phyloP scores from a whole-genome alignment of 1,140 invertebrate species.

The Cydia splendana region DNA sequence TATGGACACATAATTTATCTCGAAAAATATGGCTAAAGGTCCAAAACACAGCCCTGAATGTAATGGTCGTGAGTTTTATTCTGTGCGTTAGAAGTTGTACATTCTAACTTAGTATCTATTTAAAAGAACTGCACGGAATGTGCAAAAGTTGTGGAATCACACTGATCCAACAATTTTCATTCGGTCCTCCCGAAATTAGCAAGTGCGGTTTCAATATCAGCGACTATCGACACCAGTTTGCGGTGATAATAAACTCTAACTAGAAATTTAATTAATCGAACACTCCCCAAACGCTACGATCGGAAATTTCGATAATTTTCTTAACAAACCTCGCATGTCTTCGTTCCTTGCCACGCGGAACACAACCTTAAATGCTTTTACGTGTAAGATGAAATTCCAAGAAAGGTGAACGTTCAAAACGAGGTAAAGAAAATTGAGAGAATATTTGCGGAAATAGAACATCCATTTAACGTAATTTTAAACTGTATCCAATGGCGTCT shows the following conservation, averaged over 20 bases:
- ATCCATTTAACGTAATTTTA: slow-evolving; percentile 30
- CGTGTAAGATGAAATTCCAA: neutral
- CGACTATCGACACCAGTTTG: slow-evolving; percentile 25
- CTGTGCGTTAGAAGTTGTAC: too few species aligned
- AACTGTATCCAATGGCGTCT: slow-evolving; percentile 23
- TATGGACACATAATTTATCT: too few species aligned
- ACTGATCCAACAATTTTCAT: neutral
- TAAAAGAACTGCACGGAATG: too few species aligned
- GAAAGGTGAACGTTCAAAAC: neutral
- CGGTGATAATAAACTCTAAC: slow-evolving; percentile 24
- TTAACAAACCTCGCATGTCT: neutral
- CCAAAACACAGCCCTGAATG: too few species aligned
- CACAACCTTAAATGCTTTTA: neutral
- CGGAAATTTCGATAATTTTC: neutral
- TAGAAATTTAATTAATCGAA: slow-evolving; percentile 32
- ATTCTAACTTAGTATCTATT: too few species aligned
- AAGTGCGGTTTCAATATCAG: slow-evolving; percentile 22
- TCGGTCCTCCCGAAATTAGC: neutral
- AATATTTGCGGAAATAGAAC: slow-evolving; percentile 9
- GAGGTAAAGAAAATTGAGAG: neutral
- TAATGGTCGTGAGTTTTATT: too few species aligned
- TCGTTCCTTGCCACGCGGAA: neutral
- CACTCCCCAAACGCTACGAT: neutral
- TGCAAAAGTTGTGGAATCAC: neutral
- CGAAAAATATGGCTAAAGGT: too few species aligned